Evolutionary conservation across 2,797 vertebrate genomes (phyloP), one percentile per base, ranked within the genome.

Genomic region (Sardinella longiceps): DNA sequence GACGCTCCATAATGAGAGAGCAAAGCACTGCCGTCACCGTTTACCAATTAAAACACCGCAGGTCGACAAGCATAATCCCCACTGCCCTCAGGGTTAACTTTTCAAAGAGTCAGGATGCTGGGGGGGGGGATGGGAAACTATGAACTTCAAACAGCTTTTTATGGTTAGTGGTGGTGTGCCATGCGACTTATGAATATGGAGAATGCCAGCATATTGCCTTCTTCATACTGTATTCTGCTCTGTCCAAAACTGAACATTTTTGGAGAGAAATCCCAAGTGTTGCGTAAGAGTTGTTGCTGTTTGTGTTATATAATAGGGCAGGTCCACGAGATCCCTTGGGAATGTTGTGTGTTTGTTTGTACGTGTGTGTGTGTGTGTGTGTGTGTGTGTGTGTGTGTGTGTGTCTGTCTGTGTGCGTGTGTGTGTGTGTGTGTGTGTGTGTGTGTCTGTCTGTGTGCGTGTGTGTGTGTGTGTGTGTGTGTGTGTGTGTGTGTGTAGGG

Each of bases 11-110:
- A 86, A 91, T 91, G 83, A 89, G 91, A 91, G 88, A 89, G 90
- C 88, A 85, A 88, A 92, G 91, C 84, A 87, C 89, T 86, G 86
- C 91, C 89, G 87, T 91, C 89, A 90, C 90, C 91, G 86, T 92
- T 92, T 87, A 92, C 89, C 92, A 93, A 94, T 94, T 93, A 95
- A 93, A 94, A 93, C 92, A 91, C 91, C 48, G 84, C 88, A 91
- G 89, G 90, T 93, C 90, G 91, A 87, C 90, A 86, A 89, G 87
- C 90, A 88, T 94, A 92, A 93, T 94, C 92, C 90, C 87, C 80
- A 80, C 85, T 85, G 88, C 89, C 89, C 86, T 88, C 7, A 82
- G 89, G 89, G 91, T 88, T 91, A 91, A 91, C 90, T 90, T 91
- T 91, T 91, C 88, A 86, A 80, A 85, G 83, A 81, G 82, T 86